A percentile compares a stretch with the other conserved stretches of the same genome.
These are phyloP conservation scores for Dendrolimus punctatus DNA, from an alignment of 1,140 invertebrate species.

Conservation along the genomic window DNA sequence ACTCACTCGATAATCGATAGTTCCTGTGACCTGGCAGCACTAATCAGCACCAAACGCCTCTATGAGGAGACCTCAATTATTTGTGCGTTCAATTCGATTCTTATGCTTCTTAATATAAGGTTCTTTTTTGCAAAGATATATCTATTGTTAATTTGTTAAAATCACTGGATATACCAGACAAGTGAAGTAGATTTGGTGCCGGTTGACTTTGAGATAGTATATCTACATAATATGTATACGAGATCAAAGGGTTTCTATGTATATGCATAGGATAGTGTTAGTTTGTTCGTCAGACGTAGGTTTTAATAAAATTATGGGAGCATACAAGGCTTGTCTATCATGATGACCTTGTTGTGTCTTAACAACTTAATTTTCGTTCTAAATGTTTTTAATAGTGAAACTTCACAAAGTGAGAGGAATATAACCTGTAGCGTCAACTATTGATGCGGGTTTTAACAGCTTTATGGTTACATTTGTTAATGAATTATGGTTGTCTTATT, in stretches of 20 bases:
- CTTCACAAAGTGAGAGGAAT: too few relatives aligned
- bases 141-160: constrained; percentile 16
- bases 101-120: constrained; percentile 5
- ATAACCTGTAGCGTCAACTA: too few relatives aligned
- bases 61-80: constrained; percentile 8
- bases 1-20: constrained; percentile 24
- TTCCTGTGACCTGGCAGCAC: constrained; percentile 12
- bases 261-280: neutral
- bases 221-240: constrained; percentile 11
- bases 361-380: too few relatives aligned
- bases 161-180: constrained; percentile 22
- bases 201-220: constrained; percentile 18
- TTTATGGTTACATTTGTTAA: too few relatives aligned
- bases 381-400: too few relatives aligned
- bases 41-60: constrained; percentile 24
- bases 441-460: too few relatives aligned
- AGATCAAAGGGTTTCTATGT: neutral
- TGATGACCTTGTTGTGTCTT: too few relatives aligned
- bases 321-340: too few relatives aligned
- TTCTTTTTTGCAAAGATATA: constrained; percentile 8
- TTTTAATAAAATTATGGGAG: too few relatives aligned
- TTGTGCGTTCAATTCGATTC: constrained; percentile 1
- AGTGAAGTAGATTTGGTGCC: constrained; percentile 30
- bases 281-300: too few relatives aligned
- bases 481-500: too few relatives aligned